Evolutionary conservation across 2,797 vertebrate species (phyloP).

Genomic region (Apogon talboti): DNA sequence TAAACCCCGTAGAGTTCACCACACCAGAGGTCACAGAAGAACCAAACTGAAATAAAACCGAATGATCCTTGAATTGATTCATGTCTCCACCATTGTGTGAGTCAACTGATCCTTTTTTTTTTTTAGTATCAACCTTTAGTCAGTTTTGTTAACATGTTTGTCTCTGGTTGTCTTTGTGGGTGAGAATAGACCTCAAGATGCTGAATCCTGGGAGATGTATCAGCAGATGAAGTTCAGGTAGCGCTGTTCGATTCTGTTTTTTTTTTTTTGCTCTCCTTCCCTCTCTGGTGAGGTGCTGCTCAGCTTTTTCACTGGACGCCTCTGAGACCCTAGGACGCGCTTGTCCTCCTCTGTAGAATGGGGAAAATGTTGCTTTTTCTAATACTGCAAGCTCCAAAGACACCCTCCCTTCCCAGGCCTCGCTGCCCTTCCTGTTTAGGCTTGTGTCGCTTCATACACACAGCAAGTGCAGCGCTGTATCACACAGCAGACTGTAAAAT

Average conservation of each 20-base stretch:
- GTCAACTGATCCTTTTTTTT: conserved; percentile 12
- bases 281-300: conserved; percentile 43
- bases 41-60: neutral
- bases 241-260: conserved; percentile 54
- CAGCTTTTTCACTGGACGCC: conserved; percentile 17
- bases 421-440: conserved; percentile 38
- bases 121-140: conserved; percentile 9
- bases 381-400: conserved; percentile 9
- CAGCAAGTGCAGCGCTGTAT: neutral
- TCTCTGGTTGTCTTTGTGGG: conserved; percentile 73
- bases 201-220: conserved; percentile 81
- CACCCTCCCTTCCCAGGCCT: conserved; percentile 3
- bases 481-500: neutral
- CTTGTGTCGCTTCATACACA: conserved; percentile 26
- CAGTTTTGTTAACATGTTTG: conserved; percentile 60
- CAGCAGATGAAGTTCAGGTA: conserved; percentile 85
- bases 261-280: conserved; percentile 37
- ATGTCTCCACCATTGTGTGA: neutral
- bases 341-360: conserved; percentile 20
- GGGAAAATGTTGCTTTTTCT: conserved; percentile 26
- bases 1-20: conserved; percentile 51
- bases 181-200: conserved; percentile 83
- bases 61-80: neutral
- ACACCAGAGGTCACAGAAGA: neutral
- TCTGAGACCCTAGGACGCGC: conserved; percentile 5